Base-by-base conservation (phyloP, 2,797 vertebrate genomes). In the Hyperoplus immaculatus region DNA sequence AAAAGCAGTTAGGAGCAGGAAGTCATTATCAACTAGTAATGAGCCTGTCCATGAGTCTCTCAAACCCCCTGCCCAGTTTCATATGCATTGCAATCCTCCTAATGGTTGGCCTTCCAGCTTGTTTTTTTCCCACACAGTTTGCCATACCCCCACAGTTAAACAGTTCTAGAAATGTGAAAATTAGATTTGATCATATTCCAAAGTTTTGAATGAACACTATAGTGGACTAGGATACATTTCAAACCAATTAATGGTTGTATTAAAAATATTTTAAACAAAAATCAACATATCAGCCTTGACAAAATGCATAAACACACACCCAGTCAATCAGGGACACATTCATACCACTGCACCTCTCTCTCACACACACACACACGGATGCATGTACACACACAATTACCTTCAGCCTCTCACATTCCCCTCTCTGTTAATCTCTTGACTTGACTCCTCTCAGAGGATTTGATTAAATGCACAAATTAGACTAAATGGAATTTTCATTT, bases 401-500 rank as follows among this genome's bases (percentile, higher is more conserved):
- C 63, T 75, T 29, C 29, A 29, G 29, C 80, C 69, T 69, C 65
- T 54, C 73, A 83, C 69, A 50, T 84, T 59, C 14, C 54, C 36
- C 43, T 58, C 59, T 68, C 36, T 51, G 47, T 73, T 81, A 70
- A 79, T 77, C 75, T 76, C 61, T 77, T 80, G 75, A 85, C 84
- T 78, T 78, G 39, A 70, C 71, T 66, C 59, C 64, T 81, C 75
- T 57, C 58, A 12, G 70, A 84, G 61, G 80, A 82, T 82, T 88
- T 85, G 77, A 88, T 81, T 74, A 84, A 73, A 81, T 39, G 47
- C 69, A 58, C 70, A 81, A 81, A 89, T 81, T 78, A 81, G 41
- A 79, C 66, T 36, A 81, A 90, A 77, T 80, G 12, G 49, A 82
- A 69, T 86, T 83, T 82, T 75, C 50, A 82, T 88, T 89, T 83